Percentiles rank a stretch among this genome's conserved stretches.
Evolutionary conservation across 2,888 invertebrate species (phyloP).

Genomic region (Thymelicus sylvestris): DNA sequence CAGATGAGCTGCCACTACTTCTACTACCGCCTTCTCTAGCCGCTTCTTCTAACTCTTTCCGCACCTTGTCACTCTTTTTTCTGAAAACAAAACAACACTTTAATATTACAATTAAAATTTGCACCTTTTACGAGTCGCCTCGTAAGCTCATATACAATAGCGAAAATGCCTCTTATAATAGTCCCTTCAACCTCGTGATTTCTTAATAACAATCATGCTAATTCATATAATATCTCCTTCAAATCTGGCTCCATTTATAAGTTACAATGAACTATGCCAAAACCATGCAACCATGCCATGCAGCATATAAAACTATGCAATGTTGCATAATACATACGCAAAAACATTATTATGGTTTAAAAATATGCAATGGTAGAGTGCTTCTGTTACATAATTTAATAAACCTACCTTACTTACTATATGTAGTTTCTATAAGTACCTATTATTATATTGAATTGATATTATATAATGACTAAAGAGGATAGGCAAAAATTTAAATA

Average conservation of each 20-base stretch:
- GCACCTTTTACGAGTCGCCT: not conserved
- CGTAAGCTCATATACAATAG: slow-evolving; percentile 36
- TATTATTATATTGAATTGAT: too few species aligned
- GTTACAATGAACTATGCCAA: slow-evolving; percentile 22
- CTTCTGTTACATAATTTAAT: too few species aligned
- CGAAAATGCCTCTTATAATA: slow-evolving; percentile 24
- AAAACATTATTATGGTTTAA: not conserved
- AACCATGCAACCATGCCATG: slow-evolving; percentile 34
- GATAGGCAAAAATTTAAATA: too few species aligned
- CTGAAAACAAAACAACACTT: slow-evolving; percentile 79
- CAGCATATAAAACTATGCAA: slow-evolving; percentile 12
- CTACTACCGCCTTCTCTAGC: slow-evolving; percentile 88
- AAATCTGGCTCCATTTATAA: too few species aligned
- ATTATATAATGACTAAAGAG: too few species aligned
- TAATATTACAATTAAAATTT: not conserved
- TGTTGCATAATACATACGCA: slow-evolving; percentile 1
- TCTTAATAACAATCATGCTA: slow-evolving; percentile 26
- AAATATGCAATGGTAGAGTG: not conserved
- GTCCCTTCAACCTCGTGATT: not conserved
- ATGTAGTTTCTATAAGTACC: too few species aligned
- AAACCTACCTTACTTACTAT: too few species aligned
- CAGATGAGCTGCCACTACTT: slow-evolving; percentile 67
- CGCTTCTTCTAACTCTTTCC: slow-evolving; percentile 96
- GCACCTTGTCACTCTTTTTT: slow-evolving; percentile 94
- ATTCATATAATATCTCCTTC: not conserved